Conservation (phyloP, 2,888 invertebrate species). For the Anarsia innoxiella region DNA sequence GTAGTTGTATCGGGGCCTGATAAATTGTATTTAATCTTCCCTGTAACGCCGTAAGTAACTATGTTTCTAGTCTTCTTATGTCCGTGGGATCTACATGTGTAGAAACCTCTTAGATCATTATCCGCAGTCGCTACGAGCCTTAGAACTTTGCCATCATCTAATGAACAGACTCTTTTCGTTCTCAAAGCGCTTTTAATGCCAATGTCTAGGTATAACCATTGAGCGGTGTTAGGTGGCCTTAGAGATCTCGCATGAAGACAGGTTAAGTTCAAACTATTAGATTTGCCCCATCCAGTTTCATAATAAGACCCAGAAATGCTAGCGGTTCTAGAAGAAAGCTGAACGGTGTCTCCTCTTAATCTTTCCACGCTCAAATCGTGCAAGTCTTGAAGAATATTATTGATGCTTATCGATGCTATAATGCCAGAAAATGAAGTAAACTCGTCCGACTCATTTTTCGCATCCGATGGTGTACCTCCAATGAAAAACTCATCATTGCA, state of each 20-base stretch:
- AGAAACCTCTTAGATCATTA: slow-evolving; percentile 53
- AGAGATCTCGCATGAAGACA: slow-evolving; percentile 48
- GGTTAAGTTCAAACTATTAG: slow-evolving; percentile 52
- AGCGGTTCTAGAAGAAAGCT: slow-evolving; percentile 55
- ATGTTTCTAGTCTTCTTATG: slow-evolving; percentile 46
- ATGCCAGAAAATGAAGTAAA: slow-evolving; percentile 40
- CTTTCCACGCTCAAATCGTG: slow-evolving; percentile 44
- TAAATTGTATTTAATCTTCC: slow-evolving; percentile 41
- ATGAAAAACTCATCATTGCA: slow-evolving; percentile 55
- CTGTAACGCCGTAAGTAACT: slow-evolving; percentile 60
- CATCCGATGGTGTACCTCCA: slow-evolving; percentile 42
- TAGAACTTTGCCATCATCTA: slow-evolving; percentile 51
- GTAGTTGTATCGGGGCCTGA: slow-evolving; percentile 47
- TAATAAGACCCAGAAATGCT: slow-evolving; percentile 60
- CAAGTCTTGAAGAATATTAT: slow-evolving; percentile 43
- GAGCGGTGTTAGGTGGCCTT: slow-evolving; percentile 32
- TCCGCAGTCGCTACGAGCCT: slow-evolving; percentile 43
- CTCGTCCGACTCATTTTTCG: slow-evolving; percentile 32
- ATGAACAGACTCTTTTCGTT: slow-evolving; percentile 35
- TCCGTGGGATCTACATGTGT: slow-evolving; percentile 52
- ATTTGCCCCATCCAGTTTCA: slow-evolving; percentile 55
- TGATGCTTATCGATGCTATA: slow-evolving; percentile 45
- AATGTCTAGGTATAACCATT: slow-evolving; percentile 54
- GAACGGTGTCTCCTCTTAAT: slow-evolving; percentile 38
- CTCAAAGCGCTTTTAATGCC: slow-evolving; percentile 26